A percentile compares a stretch with the other conserved stretches of the same genome.
phyloP scores from a whole-genome alignment of 2,113 vertebrate genomes.

The Catagonus wagneri region DNA sequence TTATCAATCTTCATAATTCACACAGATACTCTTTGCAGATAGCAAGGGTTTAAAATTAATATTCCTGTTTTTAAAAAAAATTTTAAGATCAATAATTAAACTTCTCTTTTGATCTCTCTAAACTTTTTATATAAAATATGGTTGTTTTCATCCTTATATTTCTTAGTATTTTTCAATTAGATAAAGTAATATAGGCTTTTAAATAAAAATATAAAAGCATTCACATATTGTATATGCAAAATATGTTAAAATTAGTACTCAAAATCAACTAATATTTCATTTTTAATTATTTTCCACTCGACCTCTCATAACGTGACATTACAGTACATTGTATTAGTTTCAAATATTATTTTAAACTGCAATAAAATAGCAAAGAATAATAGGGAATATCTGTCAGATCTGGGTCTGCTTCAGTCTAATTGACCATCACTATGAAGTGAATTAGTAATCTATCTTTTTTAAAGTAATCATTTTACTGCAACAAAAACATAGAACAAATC shows the following conservation, averaged over 20 bases:
- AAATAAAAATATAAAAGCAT: slow-evolving; percentile 66
- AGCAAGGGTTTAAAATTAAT: neutral
- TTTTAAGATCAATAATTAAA: slow-evolving; percentile 38
- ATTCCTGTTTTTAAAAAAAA: neutral
- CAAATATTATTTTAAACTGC: slow-evolving; percentile 56
- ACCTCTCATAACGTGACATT: slow-evolving; percentile 61
- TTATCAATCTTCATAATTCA: neutral
- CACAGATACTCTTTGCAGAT: neutral
- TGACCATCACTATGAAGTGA: slow-evolving; percentile 40
- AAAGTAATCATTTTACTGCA: slow-evolving; percentile 61
- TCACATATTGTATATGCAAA: neutral
- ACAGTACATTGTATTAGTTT: slow-evolving; percentile 68
- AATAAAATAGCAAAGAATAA: slow-evolving; percentile 60
- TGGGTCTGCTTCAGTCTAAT: neutral
- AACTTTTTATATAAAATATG: slow-evolving; percentile 67
- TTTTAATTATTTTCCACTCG: slow-evolving; percentile 65
- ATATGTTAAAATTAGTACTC: slow-evolving; percentile 32
- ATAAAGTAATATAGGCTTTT: slow-evolving; percentile 45
- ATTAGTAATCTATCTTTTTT: slow-evolving; percentile 53
- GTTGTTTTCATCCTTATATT: neutral
- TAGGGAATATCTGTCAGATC: slow-evolving; percentile 59
- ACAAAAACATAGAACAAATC: slow-evolving; percentile 66
- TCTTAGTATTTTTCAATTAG: slow-evolving; percentile 59
- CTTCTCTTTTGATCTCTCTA: slow-evolving; percentile 34
- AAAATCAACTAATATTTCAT: slow-evolving; percentile 70